Evolutionary conservation across 2,888 invertebrate species (phyloP).

Genomic region (Notocelia uddmanniana): DNA sequence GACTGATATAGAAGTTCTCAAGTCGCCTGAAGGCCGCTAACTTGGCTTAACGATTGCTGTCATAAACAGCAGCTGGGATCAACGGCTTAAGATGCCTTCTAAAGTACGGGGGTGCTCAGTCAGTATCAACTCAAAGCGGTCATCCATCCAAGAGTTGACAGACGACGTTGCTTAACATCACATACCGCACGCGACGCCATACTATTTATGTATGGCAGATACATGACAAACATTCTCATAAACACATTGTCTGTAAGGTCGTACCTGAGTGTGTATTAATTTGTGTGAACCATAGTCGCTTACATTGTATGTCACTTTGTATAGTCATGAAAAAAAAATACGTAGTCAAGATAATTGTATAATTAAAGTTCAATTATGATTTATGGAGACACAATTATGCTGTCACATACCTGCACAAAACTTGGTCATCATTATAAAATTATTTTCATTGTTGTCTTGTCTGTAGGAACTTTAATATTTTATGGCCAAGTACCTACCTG

Average conservation of each 20-base stretch:
- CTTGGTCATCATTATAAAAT: neutral
- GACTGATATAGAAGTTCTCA: no score
- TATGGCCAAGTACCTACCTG: neutral
- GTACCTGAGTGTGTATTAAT: neutral
- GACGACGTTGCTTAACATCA: no score
- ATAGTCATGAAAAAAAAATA: constrained; percentile 8
- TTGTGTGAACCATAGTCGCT: constrained; percentile 15
- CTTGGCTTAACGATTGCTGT: no score
- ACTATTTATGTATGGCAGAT: no score
- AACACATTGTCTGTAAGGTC: neutral
- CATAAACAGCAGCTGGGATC: no score
- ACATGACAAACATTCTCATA: neutral
- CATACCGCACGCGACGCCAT: no score
- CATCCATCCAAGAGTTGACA: no score
- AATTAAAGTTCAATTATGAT: constrained; percentile 5
- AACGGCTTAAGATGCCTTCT: no score
- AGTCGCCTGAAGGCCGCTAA: no score
- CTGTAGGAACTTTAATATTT: neutral
- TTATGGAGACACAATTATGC: neutral
- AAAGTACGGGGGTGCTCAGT: no score
- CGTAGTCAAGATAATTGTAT: neutral
- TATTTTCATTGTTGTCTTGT: neutral
- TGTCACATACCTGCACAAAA: neutral
- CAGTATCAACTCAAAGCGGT: no score
- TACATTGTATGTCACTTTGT: constrained; percentile 6